These are phyloP conservation scores for Andrena bucephala DNA, from an alignment of 2,888 invertebrate species.

Conservation along the genomic window DNA sequence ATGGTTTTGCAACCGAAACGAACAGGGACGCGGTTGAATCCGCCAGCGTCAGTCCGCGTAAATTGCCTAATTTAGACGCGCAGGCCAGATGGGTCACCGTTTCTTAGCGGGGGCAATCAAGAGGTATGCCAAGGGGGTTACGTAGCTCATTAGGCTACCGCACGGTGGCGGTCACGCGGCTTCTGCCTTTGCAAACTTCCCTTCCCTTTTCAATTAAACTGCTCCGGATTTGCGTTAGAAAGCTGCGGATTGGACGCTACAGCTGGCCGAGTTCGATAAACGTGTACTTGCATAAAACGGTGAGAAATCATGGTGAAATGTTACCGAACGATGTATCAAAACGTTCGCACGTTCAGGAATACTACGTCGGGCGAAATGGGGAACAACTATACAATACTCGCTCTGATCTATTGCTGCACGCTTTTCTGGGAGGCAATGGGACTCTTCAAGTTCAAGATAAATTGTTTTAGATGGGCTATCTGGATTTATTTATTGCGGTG, in stretches of 20 bases:
- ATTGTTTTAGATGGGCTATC: background rate
- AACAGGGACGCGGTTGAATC: slow-evolving; percentile 59
- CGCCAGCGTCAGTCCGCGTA: slow-evolving; percentile 69
- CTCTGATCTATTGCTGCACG: slow-evolving; percentile 7
- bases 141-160: slow-evolving; percentile 68
- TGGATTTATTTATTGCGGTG: background rate
- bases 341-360: background rate
- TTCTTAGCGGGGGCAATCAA: slow-evolving; percentile 63
- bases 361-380: slow-evolving; percentile 7
- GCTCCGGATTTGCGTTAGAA: background rate
- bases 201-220: slow-evolving; percentile 31
- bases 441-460: background rate
- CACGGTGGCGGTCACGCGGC: slow-evolving; percentile 9
- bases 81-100: slow-evolving; percentile 68
- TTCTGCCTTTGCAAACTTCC: slow-evolving; percentile 2
- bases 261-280: background rate
- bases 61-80: slow-evolving; percentile 80
- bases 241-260: background rate
- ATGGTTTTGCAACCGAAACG: slow-evolving; percentile 68
- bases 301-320: slow-evolving; percentile 10
- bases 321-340: background rate
- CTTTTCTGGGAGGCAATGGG: background rate
- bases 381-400: slow-evolving; percentile 1
- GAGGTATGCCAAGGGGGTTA: slow-evolving; percentile 42
- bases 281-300: slow-evolving; percentile 2